Conservation (phyloP, 2,113 vertebrate species). For the Vimba vimba region DNA sequence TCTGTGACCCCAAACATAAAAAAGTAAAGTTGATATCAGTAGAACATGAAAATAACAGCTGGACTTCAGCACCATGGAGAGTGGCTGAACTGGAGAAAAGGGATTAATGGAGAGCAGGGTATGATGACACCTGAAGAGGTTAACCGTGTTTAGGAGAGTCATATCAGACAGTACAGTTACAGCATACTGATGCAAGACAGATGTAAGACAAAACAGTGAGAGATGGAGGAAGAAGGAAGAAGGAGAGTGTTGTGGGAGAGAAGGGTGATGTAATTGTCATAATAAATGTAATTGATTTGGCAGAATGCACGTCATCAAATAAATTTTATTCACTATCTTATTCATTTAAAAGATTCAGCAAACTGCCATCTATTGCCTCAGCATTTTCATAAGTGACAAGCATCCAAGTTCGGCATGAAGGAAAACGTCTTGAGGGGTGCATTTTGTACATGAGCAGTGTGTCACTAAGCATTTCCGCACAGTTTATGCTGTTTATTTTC, state of each 20-base stretch:
- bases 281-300: conserved; percentile 36
- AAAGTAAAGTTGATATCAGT: neutral
- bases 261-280: conserved; percentile 41
- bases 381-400: conserved; percentile 18
- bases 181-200: conserved; percentile 56
- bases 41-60: neutral
- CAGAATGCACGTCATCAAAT: conserved; percentile 34
- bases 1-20: neutral
- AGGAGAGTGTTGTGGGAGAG: conserved; percentile 12
- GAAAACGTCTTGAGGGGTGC: conserved; percentile 11
- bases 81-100: neutral
- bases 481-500: conserved; percentile 14
- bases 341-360: conserved; percentile 31
- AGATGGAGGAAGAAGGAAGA: conserved; percentile 22
- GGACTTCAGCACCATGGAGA: conserved; percentile 43
- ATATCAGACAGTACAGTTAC: conserved; percentile 42
- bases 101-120: neutral
- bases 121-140: conserved; percentile 29
- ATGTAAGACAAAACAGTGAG: conserved; percentile 51
- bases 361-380: conserved; percentile 26
- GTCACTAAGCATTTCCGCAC: conserved; percentile 26
- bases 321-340: neutral
- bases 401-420: neutral
- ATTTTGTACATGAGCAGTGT: conserved; percentile 1
- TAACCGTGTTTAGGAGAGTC: conserved; percentile 25